Conservation (phyloP, 2,797 vertebrate genomes). For the Rhabdomys pumilio region DNA sequence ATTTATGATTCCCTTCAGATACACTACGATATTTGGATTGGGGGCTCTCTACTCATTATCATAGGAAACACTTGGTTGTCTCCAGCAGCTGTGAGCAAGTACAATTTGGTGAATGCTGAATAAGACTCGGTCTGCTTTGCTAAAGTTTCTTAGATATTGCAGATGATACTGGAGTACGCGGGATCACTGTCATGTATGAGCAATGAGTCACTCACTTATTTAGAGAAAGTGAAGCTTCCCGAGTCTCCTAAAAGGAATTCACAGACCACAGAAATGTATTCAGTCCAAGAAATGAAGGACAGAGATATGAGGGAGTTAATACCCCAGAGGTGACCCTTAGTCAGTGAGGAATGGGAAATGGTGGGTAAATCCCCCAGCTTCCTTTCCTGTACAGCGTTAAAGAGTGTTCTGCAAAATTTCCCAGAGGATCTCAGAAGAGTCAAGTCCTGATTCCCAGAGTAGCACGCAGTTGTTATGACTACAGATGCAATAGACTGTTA, state of each 20-base stretch:
- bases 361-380: not conserved
- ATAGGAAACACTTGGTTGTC: not conserved
- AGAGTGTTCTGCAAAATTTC: not conserved
- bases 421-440: not conserved
- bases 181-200: not conserved
- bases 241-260: not conserved
- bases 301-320: not conserved
- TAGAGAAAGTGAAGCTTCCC: not conserved
- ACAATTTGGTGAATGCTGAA: not conserved
- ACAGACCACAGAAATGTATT: not conserved
- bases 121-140: not conserved
- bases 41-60: not conserved
- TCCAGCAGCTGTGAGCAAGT: not conserved
- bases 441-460: not conserved
- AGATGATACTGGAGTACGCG: not conserved
- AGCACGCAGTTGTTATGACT: not conserved
- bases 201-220: constrained; percentile 32
- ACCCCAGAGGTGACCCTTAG: not conserved
- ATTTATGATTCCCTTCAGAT: constrained; percentile 12
- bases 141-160: not conserved
- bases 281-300: not conserved
- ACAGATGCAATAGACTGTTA: not conserved
- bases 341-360: not conserved
- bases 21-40: not conserved
- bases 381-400: not conserved